Evolutionary conservation across 2,113 vertebrate genomes (phyloP), one percentile per base, ranked within the genome.

Genomic region (Eurypyga helias): DNA sequence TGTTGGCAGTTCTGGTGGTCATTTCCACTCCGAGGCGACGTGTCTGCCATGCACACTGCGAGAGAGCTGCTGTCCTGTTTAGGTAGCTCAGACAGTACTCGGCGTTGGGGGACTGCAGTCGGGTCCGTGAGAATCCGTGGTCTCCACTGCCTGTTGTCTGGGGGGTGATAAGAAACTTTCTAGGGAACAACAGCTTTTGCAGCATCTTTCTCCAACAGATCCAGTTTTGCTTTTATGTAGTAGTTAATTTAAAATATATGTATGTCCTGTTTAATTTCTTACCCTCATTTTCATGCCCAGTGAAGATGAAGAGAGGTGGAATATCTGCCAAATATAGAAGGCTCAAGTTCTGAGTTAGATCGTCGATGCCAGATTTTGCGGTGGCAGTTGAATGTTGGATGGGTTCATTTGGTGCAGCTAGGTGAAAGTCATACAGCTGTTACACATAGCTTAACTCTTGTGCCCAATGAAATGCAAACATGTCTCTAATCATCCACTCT

Each of bases 91-190:
- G 2, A 16, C 11, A 33, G 16, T 24, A n/a, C n/a, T 43, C 28
- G 4, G 7, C 25, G 38, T 6, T 61, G 13, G 11, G 62, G 28
- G 23, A 8, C 71, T 94, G 46, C 60, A 3, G 12, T 17, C 54
- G 16, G 19, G 13, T 75, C 64, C 49, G 61, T 26, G 36, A 25
- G 41, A 64, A 36, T 15, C n/a, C 45, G 23, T 66, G n/a, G 4
- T 83, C 24, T 78, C 26, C 19, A 3, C 13, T 48, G 19, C 14
- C 28, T 75, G 10, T 58, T 1, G 0, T 45, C 15, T 18, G 28
- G 51, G 31, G 88, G 36, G 38, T 67, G 18, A 5, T 71, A 33
- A 54, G 48, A 76, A 55, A 24, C 4, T 46, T 76, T 28, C 38
- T 28, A 41, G 43, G 29, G 43, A 67, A 8, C 2, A 2, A 8